phyloP scores from a whole-genome alignment of 2,888 invertebrate species.

The Imbricaverruca yamaguchii region DNA sequence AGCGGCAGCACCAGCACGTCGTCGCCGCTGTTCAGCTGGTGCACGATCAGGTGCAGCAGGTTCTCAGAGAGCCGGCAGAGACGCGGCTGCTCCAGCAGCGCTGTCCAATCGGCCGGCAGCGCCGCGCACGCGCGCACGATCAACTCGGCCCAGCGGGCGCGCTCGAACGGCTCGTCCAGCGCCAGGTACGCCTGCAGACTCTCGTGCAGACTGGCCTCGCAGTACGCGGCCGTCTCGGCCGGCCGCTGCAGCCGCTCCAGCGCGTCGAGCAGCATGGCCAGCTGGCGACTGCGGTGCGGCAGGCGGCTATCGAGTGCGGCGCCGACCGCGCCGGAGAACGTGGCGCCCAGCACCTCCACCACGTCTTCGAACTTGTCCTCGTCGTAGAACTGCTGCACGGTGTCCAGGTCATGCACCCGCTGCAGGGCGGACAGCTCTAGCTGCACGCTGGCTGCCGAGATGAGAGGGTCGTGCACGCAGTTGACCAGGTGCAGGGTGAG shows the following conservation, averaged over 20 bases:
- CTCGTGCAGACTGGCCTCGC: slow-evolving; percentile 64
- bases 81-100: background rate
- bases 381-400: slow-evolving; percentile 59
- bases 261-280: slow-evolving; percentile 55
- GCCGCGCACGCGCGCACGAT: background rate
- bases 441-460: background rate
- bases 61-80: slow-evolving; percentile 58
- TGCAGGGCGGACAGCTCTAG: background rate
- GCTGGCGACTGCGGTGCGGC: slow-evolving; percentile 47
- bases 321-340: slow-evolving; percentile 43
- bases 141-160: background rate
- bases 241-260: slow-evolving; percentile 51
- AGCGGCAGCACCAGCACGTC: slow-evolving; percentile 56
- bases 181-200: slow-evolving; percentile 52
- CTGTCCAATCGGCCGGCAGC: background rate
- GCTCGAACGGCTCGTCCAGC: background rate
- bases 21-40: slow-evolving; percentile 64
- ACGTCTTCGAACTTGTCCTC: slow-evolving; percentile 57
- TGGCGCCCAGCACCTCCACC: slow-evolving; percentile 57
- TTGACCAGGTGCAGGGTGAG: background rate
- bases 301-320: slow-evolving; percentile 33
- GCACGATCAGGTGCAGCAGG: slow-evolving; percentile 64
- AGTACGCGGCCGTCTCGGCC: background rate
- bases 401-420: slow-evolving; percentile 48
- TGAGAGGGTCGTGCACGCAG: background rate